Conservation (phyloP, 2,888 invertebrate species). For the Tenthredo scrophulariae region DNA sequence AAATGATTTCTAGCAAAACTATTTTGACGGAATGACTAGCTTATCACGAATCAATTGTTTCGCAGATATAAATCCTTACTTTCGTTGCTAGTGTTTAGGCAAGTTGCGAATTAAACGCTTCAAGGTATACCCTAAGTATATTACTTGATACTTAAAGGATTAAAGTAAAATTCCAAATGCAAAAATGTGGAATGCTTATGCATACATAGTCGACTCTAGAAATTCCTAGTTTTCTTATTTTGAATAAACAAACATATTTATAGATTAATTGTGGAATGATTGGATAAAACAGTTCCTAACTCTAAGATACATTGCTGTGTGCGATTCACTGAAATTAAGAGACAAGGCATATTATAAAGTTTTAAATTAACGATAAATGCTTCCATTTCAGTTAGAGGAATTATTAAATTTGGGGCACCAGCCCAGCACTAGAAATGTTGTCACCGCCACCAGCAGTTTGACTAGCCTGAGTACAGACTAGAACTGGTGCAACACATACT, state of each 20-base stretch:
- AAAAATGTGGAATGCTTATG: conserved; percentile 7
- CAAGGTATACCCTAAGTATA: not conserved
- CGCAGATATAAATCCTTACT: not conserved
- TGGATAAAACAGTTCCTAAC: conserved; percentile 6
- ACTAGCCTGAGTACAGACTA: conserved; percentile 90
- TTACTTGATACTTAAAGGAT: not conserved
- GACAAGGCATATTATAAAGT: not conserved
- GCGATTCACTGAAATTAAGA: not conserved
- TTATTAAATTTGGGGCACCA: conserved; percentile 84
- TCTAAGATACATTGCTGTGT: not conserved
- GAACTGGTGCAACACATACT: conserved; percentile 90
- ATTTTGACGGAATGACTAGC: conserved; percentile 28
- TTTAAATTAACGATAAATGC: conserved; percentile 1
- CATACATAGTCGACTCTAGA: not conserved
- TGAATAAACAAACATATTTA: not conserved
- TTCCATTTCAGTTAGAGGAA: not conserved
- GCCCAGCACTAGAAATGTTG: conserved; percentile 93
- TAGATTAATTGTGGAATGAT: conserved; percentile 32
- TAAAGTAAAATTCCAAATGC: conserved; percentile 17
- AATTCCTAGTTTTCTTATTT: not conserved
- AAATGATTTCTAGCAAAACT: not conserved
- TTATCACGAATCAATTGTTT: not conserved
- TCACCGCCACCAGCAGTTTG: conserved; percentile 94
- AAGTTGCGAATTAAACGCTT: not conserved
- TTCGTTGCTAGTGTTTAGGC: conserved; percentile 1